These are phyloP conservation scores for Agraylea sexmaculata DNA, from an alignment of 1,140 invertebrate species.

Conservation along the genomic window DNA sequence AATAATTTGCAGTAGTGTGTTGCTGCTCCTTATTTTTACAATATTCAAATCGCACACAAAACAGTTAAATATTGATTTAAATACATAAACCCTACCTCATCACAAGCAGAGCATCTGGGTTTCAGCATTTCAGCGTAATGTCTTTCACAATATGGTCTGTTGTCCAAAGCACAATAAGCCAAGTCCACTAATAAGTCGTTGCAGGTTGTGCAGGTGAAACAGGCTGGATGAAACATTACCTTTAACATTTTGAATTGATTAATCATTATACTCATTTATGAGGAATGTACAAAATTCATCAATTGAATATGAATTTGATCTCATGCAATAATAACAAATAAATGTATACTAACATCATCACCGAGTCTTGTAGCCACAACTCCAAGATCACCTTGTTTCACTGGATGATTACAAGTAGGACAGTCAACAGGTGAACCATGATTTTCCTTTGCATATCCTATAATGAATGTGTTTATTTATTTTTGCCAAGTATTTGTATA, in stretches of 20 bases:
- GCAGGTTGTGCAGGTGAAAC: slow-evolving; percentile 78
- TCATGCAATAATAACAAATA: background rate
- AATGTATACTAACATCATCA: slow-evolving; percentile 18
- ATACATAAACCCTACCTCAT: slow-evolving; percentile 95
- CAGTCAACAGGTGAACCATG: slow-evolving; percentile 36
- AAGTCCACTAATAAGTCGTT: slow-evolving; percentile 82
- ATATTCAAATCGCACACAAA: too few relatives aligned
- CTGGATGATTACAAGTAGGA: slow-evolving; percentile 47
- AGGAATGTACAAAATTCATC: slow-evolving; percentile 21
- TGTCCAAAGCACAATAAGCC: slow-evolving; percentile 82
- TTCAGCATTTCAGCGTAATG: slow-evolving; percentile 90
- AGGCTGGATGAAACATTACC: slow-evolving; percentile 72
- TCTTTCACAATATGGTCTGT: slow-evolving; percentile 78
- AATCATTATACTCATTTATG: background rate
- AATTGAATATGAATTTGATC: background rate
- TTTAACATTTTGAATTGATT: slow-evolving; percentile 19
- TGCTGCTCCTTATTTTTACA: too few relatives aligned
- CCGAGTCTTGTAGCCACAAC: slow-evolving; percentile 62
- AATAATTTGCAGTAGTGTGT: too few relatives aligned
- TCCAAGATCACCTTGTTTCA: slow-evolving; percentile 52
- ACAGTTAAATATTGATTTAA: too few relatives aligned
- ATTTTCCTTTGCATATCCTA: slow-evolving; percentile 18
- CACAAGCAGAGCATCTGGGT: slow-evolving; percentile 83
- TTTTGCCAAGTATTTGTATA: background rate
- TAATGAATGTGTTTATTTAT: slow-evolving; percentile 3